A percentile compares a stretch with the other conserved stretches of the same genome.
phyloP scores from a whole-genome alignment of 2,888 invertebrate species.

The Mythimna pallens region DNA sequence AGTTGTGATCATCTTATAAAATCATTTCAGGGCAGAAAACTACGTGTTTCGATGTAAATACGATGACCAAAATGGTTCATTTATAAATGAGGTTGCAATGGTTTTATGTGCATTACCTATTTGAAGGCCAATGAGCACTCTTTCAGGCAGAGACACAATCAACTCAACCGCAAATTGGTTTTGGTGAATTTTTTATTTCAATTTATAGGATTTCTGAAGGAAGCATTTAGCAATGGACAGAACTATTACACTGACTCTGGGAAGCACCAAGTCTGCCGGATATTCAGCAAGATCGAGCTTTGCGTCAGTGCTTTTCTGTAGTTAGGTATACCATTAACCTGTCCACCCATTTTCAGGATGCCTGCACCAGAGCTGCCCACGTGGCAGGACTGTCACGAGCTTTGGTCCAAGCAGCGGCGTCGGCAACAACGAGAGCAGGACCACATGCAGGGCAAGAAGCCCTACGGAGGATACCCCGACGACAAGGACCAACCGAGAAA shows the following conservation, averaged over 20 bases:
- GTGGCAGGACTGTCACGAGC: constrained; percentile 99
- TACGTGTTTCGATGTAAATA: neutral
- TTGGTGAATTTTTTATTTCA: neutral
- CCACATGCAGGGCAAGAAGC: constrained; percentile 84
- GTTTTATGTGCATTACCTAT: constrained; percentile 1
- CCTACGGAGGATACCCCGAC: constrained; percentile 70
- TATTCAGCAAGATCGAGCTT: constrained; percentile 24
- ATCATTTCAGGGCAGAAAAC: constrained; percentile 26
- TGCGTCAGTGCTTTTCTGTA: constrained; percentile 14
- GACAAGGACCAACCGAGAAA: constrained; percentile 57
- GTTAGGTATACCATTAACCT: constrained; percentile 29
- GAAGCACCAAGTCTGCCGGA: neutral
- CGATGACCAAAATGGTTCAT: neutral
- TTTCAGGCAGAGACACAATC: neutral
- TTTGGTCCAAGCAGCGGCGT: constrained; percentile 99
- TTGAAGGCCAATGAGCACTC: neutral
- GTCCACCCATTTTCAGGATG: constrained; percentile 91
- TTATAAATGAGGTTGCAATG: neutral
- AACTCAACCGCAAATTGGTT: neutral
- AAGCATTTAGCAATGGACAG: neutral
- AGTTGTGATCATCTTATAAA: constrained; percentile 33
- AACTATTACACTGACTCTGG: neutral
- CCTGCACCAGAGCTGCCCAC: constrained; percentile 96
- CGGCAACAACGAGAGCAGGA: constrained; percentile 95
- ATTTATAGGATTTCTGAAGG: neutral